Percentiles rank a stretch among this genome's conserved stretches.
These are phyloP conservation scores for Mungos mungo DNA, from an alignment of 2,113 vertebrate genomes.

Conservation along the genomic window DNA sequence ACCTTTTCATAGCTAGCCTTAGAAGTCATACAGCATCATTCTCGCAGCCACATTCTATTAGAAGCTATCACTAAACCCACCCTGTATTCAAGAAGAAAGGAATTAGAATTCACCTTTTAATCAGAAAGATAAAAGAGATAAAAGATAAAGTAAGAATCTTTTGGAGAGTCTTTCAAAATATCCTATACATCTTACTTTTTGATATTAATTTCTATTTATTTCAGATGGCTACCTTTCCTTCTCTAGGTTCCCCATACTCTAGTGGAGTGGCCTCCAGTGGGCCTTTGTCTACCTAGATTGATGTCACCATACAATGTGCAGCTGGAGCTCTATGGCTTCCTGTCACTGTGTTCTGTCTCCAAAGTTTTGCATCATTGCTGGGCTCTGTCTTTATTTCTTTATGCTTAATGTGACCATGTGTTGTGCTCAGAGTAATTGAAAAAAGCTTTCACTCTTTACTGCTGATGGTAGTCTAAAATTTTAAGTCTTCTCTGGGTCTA, in stretches of 20 bases:
- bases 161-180: not conserved
- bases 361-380: not conserved
- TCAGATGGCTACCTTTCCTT: not conserved
- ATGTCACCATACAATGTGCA: not conserved
- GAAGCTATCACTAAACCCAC: not conserved
- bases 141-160: not conserved
- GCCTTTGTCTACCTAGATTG: not conserved
- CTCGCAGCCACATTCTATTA: not conserved
- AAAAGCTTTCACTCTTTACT: slow-evolving; percentile 2
- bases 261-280: not conserved
- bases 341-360: not conserved
- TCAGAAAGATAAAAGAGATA: not conserved
- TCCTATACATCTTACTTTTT: not conserved
- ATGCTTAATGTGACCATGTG: not conserved
- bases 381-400: not conserved
- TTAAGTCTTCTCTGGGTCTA: not conserved
- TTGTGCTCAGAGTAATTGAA: not conserved
- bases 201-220: slow-evolving; percentile 6
- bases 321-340: not conserved
- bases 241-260: not conserved
- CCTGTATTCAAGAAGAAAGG: not conserved
- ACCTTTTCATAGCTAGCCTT: not conserved
- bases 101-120: not conserved
- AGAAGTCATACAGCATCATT: not conserved
- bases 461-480: not conserved